These are phyloP conservation scores for Cryptops parisi DNA, from an alignment of 2,888 invertebrate species.

Conservation along the genomic window DNA sequence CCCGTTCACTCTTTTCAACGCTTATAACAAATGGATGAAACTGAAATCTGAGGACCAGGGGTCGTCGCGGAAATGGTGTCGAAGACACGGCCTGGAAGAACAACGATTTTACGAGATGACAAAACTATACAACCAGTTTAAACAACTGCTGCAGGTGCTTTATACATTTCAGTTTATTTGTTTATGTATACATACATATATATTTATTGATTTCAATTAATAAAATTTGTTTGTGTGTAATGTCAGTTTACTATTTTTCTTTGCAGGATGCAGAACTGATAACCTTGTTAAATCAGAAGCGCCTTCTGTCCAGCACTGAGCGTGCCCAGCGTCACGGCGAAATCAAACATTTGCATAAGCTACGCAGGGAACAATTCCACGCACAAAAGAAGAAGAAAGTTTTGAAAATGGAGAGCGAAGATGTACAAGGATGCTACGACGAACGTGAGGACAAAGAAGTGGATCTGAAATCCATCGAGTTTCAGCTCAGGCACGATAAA, in stretches of 20 bases:
- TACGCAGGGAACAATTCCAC: conserved; percentile 56
- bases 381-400: conserved; percentile 54
- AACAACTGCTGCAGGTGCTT: conserved; percentile 55
- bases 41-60: conserved; percentile 45
- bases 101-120: conserved; percentile 94
- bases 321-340: conserved; percentile 75
- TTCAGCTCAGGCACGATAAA: conserved; percentile 62
- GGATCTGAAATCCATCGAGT: conserved; percentile 75
- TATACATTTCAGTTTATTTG: no score
- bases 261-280: conserved; percentile 29
- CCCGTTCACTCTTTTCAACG: conserved; percentile 72
- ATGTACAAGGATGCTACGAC: conserved; percentile 13
- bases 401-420: conserved; percentile 44
- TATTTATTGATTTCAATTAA: no score
- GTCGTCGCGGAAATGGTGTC: conserved; percentile 64
- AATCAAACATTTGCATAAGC: conserved; percentile 63
- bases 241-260: no score
- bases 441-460: conserved; percentile 26
- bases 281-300: conserved; percentile 15
- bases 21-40: conserved; percentile 77
- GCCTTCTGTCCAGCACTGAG: conserved; percentile 38
- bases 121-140: conserved; percentile 78
- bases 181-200: no score
- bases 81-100: conserved; percentile 79
- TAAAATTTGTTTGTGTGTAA: no score